Evolutionary conservation across 2,888 invertebrate genomes (phyloP), one percentile per base, ranked within the genome.

Genomic region (Athrips mouffetella): DNA sequence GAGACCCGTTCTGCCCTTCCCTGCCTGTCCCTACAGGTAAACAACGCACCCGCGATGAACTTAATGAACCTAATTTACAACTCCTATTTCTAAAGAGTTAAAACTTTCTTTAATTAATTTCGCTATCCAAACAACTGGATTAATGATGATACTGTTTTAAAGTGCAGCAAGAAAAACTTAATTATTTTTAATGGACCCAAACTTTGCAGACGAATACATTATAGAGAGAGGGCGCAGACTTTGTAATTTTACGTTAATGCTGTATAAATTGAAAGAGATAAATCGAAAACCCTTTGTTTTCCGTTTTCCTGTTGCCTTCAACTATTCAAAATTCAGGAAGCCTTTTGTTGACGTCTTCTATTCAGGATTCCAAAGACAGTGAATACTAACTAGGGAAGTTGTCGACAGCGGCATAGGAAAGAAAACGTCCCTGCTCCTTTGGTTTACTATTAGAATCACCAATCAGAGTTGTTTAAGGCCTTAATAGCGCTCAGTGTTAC

Each of bases 331-430:
- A 80, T 80, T 80, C 80, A 78, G 76, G 67, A 73, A 70, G 73
- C 67, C 76, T 73, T 75, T 80, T 80, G 80, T 80, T 76, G 66
- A 70, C 68, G 64, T 68, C 67, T 70, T 73, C 76, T 79, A 73
- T 78, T 80, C 79, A 76, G 74, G 73, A 77, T 80, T 76, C 75
- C 64, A 70, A 67, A 79, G 76, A 76, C 75, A 76, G 70, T 68
- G 63, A 80, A 80, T 80, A 81, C 77, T 78, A 80, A 80, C 78
- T 73, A 80, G 80, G 76, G 76, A 67, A 73, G 65, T 65, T 67
- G 67, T 62, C 63, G 66, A 61, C 62, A 40, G 47, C 13, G n/a
- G 20, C 11, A 15, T 7, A 18, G 30, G 30, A 10, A 7, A 18
- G 11, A 18, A n/a, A n/a, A n/a, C n/a, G n/a, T n/a, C n/a, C n/a